Conservation (phyloP, 2,797 vertebrate species). For the Linurgus olivaceus region DNA sequence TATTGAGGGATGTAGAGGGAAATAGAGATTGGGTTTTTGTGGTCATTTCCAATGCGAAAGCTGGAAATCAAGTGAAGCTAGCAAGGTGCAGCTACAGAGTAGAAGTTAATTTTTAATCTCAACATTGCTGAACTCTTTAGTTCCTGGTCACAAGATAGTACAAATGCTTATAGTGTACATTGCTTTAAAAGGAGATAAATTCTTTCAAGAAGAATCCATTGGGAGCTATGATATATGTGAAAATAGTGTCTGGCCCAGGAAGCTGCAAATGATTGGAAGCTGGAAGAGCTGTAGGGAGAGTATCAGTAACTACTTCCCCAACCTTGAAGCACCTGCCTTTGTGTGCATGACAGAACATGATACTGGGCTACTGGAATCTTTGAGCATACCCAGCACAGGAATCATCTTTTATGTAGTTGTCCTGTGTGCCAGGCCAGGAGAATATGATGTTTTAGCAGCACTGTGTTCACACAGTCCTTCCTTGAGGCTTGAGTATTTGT, state of each 20-base stretch:
- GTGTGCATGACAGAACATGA: background rate
- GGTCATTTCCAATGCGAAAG: background rate
- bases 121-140: background rate
- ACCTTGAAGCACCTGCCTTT: background rate
- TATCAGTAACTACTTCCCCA: background rate
- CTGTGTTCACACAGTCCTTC: background rate
- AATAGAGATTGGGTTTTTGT: background rate
- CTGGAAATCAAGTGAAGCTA: background rate
- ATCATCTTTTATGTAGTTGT: background rate
- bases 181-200: background rate
- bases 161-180: background rate
- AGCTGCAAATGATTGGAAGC: background rate
- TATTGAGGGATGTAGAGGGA: background rate
- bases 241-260: background rate
- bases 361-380: background rate
- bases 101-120: background rate
- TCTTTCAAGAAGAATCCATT: background rate
- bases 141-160: background rate
- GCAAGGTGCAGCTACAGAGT: background rate
- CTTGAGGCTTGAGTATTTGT: background rate
- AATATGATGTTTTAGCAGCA: background rate
- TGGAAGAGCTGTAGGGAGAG: background rate
- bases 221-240: background rate
- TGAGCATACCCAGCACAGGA: background rate
- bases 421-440: background rate